Base-by-base conservation (phyloP, 2,888 invertebrate genomes). In the Spatulosminthurus flaviceps region DNA sequence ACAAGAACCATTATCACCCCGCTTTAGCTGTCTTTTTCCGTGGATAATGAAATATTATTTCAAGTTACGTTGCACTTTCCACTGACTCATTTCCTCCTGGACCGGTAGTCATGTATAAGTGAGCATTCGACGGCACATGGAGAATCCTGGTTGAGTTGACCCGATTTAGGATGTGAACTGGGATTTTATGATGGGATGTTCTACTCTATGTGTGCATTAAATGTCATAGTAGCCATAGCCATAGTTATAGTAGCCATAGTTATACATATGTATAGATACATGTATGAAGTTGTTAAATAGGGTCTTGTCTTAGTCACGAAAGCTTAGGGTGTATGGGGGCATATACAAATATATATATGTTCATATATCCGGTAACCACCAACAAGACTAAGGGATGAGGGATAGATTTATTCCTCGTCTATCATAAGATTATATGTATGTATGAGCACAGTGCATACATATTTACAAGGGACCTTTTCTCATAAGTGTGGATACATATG, bases 31-130 rank as follows among this genome's bases (percentile, higher is more conserved):
- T n/a, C 51, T 51, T 51, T 51, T 51, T 51, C 51, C 9, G 51
- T 51, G 51, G 51, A 51, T 51, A 51, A 51, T 51, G 51, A 51
- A 51, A 51, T 51, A 51, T 51, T 51, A 51, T 51, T 51, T 51
- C 51, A 51, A 51, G 51, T 51, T 51, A 51, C 51, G 51, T n/a
- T 51, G 7, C 51, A 51, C 51, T 51, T 51, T 51, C n/a, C 51
- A 4, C 51, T 51, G 51, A 51, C 51, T 51, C 51, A 51, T 51
- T 51, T 51, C 51, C 51, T 51, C n/a, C 51, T 51, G 51, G 16
- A 13, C 51, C 16, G 19, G 19, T 5, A 51, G 2, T n/a, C 51
- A 19, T 51, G 2, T 16, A 51, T 51, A 19, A 16, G 19, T 51
- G n/a, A 11, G 16, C n/a, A 51, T n/a, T 4, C 16, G 51, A 51